Conservation (phyloP, 2,113 vertebrate genomes). For the Cyprinodon variegatus region DNA sequence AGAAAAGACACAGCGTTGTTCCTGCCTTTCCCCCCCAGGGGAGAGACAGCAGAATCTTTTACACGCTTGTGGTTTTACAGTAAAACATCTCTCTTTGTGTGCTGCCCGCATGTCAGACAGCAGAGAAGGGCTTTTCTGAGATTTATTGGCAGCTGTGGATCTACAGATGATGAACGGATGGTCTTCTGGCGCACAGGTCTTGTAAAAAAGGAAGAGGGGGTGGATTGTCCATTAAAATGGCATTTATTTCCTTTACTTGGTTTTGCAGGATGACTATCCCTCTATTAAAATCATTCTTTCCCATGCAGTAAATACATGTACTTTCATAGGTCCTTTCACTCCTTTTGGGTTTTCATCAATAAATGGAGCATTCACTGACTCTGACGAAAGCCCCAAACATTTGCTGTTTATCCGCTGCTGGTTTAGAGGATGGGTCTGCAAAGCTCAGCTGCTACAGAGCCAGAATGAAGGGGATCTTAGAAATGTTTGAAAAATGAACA, state of each 20-base stretch:
- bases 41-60: conserved; percentile 60
- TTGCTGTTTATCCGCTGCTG: neutral
- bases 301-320: neutral
- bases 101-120: conserved; percentile 55
- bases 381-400: conserved; percentile 1
- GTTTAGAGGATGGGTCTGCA: neutral
- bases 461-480: neutral
- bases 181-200: conserved; percentile 47
- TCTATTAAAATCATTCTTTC: neutral
- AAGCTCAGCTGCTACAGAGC: neutral
- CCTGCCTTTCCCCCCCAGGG: conserved; percentile 32
- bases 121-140: conserved; percentile 60
- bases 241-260: conserved; percentile 65
- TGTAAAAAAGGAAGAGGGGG: conserved; percentile 59
- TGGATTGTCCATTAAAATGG: conserved; percentile 43
- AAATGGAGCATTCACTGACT: neutral
- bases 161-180: conserved; percentile 64
- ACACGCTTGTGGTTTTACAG: conserved; percentile 68
- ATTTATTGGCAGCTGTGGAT: conserved; percentile 64
- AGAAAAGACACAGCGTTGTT: conserved; percentile 63
- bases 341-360: neutral
- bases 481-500: too few species aligned
- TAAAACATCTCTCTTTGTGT: conserved; percentile 69
- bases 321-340: conserved; percentile 5
- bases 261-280: conserved; percentile 20